Evolutionary conservation across 2,113 vertebrate species (phyloP), one percentile per base, ranked within the genome.

Genomic region (Felis catus): DNA sequence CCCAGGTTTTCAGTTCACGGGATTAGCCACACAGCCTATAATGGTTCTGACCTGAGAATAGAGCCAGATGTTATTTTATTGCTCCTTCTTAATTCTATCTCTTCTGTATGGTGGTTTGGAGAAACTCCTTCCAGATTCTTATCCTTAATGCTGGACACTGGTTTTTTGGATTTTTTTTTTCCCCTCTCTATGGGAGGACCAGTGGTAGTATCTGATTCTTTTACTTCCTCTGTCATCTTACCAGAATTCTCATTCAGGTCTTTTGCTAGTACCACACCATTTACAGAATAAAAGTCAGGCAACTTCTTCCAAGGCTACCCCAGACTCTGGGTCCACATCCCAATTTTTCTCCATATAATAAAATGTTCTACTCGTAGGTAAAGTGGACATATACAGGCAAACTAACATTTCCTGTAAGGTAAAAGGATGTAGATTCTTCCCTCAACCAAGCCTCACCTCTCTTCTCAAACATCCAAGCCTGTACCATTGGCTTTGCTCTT

Each of bases 61-160:
- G 29, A 93, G n/a, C 70, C 58, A 88, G 41, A 16, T 92, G 36
- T 63, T 86, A 61, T 12, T 70, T 63, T 86, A 68, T 12, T 70
- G 65, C 66, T 82, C 41, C 29, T 86, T 45, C 58, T 81, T 58
- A 63, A 78, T 94, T 83, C 82, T 7, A 4, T 58, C 71, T 78
- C 51, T 5, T 88, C 36, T 89, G 2, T 73, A 31, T 45, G 33
- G 33, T 71, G 53, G 27, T 83, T 53, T 73, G 29, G 18, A 81
- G 86, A 94, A 86, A 94, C 31, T 36, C 53, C 23, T 96, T 63
- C 73, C 45, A 71, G 68, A 87, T 71, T 78, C 71, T 65, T 86
- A 53, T 66, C 73, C 74, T 76, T 81, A 65, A 81, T 86, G 51
- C 71, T 94, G 55, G 29, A 29, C 51, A 23, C 39, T 89, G 31